Evolutionary conservation across 2,113 vertebrate species (phyloP).

Genomic region (Haplochromis burtoni): DNA sequence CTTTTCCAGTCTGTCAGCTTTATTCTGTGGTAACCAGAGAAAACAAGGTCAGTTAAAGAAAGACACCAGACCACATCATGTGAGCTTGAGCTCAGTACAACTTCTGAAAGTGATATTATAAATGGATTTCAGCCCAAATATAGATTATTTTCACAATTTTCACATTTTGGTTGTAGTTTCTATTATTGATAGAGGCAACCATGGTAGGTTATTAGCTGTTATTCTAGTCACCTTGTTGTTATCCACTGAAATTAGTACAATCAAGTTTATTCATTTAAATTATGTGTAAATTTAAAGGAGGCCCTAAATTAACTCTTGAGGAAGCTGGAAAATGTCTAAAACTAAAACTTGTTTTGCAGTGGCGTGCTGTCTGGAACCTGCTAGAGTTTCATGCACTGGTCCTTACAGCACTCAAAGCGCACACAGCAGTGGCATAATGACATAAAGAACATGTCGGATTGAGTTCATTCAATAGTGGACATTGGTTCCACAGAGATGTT

Average conservation of each 20-base stretch:
- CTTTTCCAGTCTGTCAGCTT: constrained; percentile 81
- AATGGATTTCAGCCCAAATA: neutral
- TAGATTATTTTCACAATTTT: neutral
- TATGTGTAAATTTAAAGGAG: neutral
- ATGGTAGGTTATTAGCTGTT: neutral
- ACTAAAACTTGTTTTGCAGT: neutral
- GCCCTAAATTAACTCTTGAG: neutral
- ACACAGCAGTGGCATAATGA: neutral
- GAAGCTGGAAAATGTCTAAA: neutral
- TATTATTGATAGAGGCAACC: neutral
- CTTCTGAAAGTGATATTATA: neutral
- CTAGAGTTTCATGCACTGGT: neutral
- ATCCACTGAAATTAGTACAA: neutral
- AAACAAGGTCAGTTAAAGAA: constrained; percentile 66
- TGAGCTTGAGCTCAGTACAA: neutral
- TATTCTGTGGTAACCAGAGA: constrained; percentile 81
- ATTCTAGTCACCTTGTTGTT: neutral
- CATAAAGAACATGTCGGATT: neutral
- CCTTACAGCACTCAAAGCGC: neutral
- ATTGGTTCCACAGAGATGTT: neutral
- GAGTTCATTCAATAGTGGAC: neutral
- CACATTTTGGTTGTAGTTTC: neutral
- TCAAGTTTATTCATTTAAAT: neutral
- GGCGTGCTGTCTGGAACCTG: neutral
- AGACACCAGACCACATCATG: neutral